phyloP scores from a whole-genome alignment of 2,888 invertebrate genomes.

The Plebejus anna region DNA sequence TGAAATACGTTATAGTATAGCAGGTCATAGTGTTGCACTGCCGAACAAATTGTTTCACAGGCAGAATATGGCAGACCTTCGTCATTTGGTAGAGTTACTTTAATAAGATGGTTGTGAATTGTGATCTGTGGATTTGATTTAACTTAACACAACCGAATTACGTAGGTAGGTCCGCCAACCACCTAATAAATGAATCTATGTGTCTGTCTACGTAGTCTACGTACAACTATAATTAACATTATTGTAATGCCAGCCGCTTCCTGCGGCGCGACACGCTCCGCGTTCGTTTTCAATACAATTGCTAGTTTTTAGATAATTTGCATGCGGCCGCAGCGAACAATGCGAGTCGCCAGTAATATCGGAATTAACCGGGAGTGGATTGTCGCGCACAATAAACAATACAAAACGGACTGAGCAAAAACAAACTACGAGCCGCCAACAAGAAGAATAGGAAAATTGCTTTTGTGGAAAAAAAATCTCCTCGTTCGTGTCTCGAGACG shows the following conservation, averaged over 20 bases:
- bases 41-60: no score
- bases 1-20: not conserved
- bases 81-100: no score
- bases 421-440: slow-evolving; percentile 75
- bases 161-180: not conserved
- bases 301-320: slow-evolving; percentile 70
- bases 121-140: no score
- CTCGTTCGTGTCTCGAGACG: slow-evolving; percentile 75
- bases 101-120: no score
- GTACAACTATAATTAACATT: slow-evolving; percentile 59
- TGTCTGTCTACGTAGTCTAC: not conserved
- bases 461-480: slow-evolving; percentile 79
- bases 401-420: slow-evolving; percentile 73
- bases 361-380: slow-evolving; percentile 76
- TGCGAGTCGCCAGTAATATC: slow-evolving; percentile 65
- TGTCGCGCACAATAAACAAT: slow-evolving; percentile 76
- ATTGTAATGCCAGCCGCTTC: slow-evolving; percentile 42
- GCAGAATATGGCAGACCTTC: no score
- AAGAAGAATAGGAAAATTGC: slow-evolving; percentile 80
- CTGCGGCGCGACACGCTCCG: slow-evolving; percentile 50
- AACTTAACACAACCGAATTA: no score
- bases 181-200: no score
- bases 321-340: slow-evolving; percentile 62
- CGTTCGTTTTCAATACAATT: slow-evolving; percentile 66
- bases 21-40: not conserved